phyloP scores from a whole-genome alignment of 2,888 invertebrate species.

The Acronicta psi region DNA sequence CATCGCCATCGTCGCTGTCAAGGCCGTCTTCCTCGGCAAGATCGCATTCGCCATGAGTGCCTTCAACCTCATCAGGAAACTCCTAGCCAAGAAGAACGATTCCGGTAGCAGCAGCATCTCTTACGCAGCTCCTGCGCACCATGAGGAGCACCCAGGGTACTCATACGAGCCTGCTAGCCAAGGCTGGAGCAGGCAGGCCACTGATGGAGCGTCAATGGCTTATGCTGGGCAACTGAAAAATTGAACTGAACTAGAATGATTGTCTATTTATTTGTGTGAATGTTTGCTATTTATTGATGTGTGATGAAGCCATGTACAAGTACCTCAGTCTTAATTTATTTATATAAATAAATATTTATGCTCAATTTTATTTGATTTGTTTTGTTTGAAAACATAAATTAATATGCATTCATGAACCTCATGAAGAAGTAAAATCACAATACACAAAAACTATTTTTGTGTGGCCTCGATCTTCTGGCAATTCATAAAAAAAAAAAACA shows the following conservation, averaged over 20 bases:
- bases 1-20: constrained; percentile 94
- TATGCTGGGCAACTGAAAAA: constrained; percentile 86
- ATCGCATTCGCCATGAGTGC: constrained; percentile 94
- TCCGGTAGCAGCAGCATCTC: constrained; percentile 84
- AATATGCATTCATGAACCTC: no score
- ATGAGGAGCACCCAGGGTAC: constrained; percentile 88
- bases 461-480: no score
- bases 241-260: constrained; percentile 61
- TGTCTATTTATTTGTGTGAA: constrained; percentile 69
- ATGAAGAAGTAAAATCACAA: no score
- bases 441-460: no score
- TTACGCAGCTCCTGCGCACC: constrained; percentile 90
- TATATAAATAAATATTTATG: constrained; percentile 64
- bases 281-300: constrained; percentile 59
- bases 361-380: constrained; percentile 46
- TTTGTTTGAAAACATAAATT: constrained; percentile 32
- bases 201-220: constrained; percentile 91
- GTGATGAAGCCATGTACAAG: constrained; percentile 71
- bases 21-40: constrained; percentile 95
- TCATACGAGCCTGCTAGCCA: constrained; percentile 86
- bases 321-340: constrained; percentile 81
- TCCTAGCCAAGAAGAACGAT: constrained; percentile 89
- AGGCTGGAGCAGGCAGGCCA: constrained; percentile 91
- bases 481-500: no score
- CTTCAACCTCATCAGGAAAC: constrained; percentile 90